Evolutionary conservation across 2,888 invertebrate species (phyloP).

Genomic region (Buathra laborator): DNA sequence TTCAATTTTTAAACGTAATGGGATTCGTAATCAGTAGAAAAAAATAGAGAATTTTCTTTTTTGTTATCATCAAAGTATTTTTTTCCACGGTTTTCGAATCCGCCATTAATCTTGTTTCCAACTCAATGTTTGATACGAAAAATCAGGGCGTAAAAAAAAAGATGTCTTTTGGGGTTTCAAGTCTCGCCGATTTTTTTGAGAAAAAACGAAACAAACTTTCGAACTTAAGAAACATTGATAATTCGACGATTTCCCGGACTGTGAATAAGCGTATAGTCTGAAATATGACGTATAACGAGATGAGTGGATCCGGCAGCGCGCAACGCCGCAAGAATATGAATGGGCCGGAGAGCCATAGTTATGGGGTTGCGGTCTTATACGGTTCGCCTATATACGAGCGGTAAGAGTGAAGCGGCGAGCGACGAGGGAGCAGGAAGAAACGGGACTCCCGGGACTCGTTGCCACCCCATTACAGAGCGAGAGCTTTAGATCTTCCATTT

Average conservation of each 20-base stretch:
- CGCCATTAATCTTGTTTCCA: no score
- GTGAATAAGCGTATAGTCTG: not conserved
- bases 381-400: conserved; percentile 18
- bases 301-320: conserved; percentile 45
- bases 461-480: conserved; percentile 83
- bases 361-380: conserved; percentile 54
- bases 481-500: conserved; percentile 81
- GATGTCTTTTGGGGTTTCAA: not conserved
- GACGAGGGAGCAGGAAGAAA: conserved; percentile 77
- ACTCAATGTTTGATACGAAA: not conserved
- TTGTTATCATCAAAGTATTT: no score
- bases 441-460: conserved; percentile 84
- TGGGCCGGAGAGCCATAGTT: conserved; percentile 40
- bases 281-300: conserved; percentile 44
- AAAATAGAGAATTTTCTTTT: no score
- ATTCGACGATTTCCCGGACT: conserved; percentile 21
- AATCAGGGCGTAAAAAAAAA: not conserved
- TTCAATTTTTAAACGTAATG: not conserved
- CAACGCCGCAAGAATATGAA: conserved; percentile 65
- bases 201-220: not conserved
- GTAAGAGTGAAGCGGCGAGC: conserved; percentile 64
- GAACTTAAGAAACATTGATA: conserved; percentile 29
- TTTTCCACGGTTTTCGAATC: no score
- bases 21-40: not conserved
- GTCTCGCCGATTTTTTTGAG: not conserved